phyloP scores from a whole-genome alignment of 2,113 vertebrate species.

The Microcebus tavaratra region DNA sequence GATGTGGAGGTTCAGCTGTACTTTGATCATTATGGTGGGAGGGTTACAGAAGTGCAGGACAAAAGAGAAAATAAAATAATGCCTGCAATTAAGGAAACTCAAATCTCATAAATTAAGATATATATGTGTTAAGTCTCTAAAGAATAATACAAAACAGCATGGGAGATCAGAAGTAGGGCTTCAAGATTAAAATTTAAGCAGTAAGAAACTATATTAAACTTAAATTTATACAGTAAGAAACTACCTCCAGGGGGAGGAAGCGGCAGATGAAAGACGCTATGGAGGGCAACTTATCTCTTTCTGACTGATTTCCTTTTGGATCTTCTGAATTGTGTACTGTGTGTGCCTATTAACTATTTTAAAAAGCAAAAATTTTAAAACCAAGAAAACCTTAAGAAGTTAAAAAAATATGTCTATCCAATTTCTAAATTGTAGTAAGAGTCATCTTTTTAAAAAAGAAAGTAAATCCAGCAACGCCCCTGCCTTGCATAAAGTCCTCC shows the following conservation, averaged over 20 bases:
- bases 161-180: not conserved
- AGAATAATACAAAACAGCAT: not conserved
- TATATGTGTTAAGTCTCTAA: not conserved
- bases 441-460: not conserved
- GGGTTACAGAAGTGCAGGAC: not conserved
- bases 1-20: not conserved
- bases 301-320: not conserved
- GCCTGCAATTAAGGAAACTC: not conserved
- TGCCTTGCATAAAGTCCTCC: not conserved
- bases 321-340: not conserved
- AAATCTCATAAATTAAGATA: not conserved
- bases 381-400: not conserved
- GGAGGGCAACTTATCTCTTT: not conserved
- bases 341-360: not conserved
- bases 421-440: not conserved
- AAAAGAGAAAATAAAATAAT: constrained; percentile 16
- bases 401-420: not conserved
- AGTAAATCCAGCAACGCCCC: not conserved
- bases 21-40: not conserved
- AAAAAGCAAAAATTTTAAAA: not conserved
- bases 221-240: not conserved
- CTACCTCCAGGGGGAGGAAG: not conserved
- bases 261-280: not conserved
- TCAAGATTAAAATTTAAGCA: not conserved
- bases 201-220: not conserved